Base-by-base conservation (phyloP, 2,888 invertebrate species). In the Pachycephus smyrnensis region DNA sequence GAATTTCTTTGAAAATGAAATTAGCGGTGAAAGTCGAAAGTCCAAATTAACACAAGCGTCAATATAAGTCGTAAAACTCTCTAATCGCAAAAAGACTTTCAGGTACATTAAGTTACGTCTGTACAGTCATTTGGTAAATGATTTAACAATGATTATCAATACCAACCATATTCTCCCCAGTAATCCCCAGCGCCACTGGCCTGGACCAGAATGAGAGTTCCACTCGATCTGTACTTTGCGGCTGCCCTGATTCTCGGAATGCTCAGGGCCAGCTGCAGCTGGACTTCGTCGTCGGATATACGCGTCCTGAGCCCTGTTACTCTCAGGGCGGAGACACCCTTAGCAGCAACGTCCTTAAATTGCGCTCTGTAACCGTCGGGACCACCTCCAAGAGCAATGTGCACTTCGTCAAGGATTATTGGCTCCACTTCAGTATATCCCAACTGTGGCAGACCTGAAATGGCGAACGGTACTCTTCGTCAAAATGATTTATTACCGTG, bases 141-240 rank as follows among this genome's bases (percentile, higher is more conserved):
- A 55, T 55, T 55, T 9, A 55, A 15, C 12, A 40, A 55, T 23
- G 23, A 23, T 55, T 55, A 55, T 71, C n/a, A 35, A 35, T 68
- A 84, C 89, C 92, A 89, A 97, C 97, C 96, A 88, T 97, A 97
- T 92, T 97, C 96, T 78, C 97, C 97, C 97, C 97, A 97, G 91
- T 97, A 97, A 89, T 97, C 96, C 4, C 97, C 97, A 75, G 96
- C 96, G 4, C 97, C 97, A 0, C 96, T 96, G 11, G 97, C 97
- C 85, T 96, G 95, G 0, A 97, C 95, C 80, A 97, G 93, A 84
- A 97, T 94, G 78, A 97, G 92, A 11, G 96, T 94, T 11, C 97
- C 97, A 11, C 95, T 95, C 32, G 97, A 97, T 84, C 96, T 94
- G 92, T 97, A 97, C 86, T 95, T 95, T 0, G 97, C 96, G 86